Evolutionary conservation across 2,113 vertebrate genomes (phyloP).

Genomic region (Mungos mungo): DNA sequence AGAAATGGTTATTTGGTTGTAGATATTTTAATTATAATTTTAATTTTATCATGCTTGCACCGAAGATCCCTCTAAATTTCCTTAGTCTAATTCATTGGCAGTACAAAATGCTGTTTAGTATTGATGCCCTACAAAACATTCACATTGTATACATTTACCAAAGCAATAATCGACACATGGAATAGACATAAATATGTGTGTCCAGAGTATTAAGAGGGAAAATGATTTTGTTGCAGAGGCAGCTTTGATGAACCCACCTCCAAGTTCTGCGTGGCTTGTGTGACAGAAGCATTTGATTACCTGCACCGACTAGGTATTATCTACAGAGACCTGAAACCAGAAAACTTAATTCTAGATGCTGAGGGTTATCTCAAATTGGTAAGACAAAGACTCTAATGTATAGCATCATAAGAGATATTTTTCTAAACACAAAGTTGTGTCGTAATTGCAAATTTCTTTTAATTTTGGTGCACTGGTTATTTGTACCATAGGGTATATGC

Average conservation of each 20-base stretch:
- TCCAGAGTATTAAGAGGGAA: conserved; percentile 15
- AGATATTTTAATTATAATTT: background rate
- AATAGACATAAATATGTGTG: background rate
- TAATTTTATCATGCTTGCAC: background rate
- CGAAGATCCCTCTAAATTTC: background rate
- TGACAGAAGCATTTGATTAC: conserved; percentile 95
- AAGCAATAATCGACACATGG: background rate
- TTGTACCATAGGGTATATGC: background rate
- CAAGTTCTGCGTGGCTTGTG: conserved; percentile 94
- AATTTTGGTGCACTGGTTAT: background rate
- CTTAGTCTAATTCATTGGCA: background rate
- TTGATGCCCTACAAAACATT: background rate
- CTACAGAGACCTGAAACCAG: conserved; percentile 96
- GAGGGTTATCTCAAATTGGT: conserved; percentile 96
- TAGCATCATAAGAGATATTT: background rate
- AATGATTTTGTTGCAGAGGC: conserved; percentile 85
- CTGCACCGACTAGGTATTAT: conserved; percentile 93
- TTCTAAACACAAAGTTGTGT: background rate
- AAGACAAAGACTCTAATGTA: conserved; percentile 51
- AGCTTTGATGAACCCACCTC: conserved; percentile 94
- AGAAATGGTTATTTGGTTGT: background rate
- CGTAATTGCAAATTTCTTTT: background rate
- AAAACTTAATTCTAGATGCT: conserved; percentile 94
- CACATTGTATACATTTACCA: background rate
- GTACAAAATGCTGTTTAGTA: background rate